Conservation (phyloP, 1,140 invertebrate genomes). For the Coptotermes formosanus region DNA sequence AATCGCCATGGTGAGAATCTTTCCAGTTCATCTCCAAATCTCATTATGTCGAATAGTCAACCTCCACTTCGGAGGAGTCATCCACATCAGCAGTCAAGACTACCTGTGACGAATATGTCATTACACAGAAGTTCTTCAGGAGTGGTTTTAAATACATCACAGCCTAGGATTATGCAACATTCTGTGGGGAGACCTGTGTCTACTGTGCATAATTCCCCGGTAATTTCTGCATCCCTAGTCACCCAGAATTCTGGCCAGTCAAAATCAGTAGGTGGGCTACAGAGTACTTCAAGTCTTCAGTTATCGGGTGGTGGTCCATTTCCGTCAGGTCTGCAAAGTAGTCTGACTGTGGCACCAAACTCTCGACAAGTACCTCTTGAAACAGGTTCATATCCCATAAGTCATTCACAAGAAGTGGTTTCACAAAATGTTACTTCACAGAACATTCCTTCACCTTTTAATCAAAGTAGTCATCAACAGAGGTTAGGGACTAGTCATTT, state of each 20-base stretch:
- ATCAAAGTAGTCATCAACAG: not conserved
- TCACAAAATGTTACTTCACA: not conserved
- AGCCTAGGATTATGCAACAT: not conserved
- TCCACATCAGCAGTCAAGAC: not conserved
- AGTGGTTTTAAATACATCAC: not conserved
- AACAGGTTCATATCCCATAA: not conserved
- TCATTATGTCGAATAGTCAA: not conserved
- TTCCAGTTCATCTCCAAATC: conserved; percentile 20
- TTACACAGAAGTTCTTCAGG: not conserved
- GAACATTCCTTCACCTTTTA: conserved; percentile 1
- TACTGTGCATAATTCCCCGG: not conserved
- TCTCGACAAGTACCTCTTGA: not conserved
- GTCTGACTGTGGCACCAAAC: not conserved
- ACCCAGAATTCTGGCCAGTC: not conserved
- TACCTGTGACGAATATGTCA: not conserved
- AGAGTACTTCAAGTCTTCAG: not conserved
- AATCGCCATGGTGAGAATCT: conserved; percentile 10
- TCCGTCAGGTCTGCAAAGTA: not conserved
- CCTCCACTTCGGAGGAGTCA: not conserved
- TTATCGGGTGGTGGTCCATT: not conserved
- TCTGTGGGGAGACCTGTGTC: not conserved
- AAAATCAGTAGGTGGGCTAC: not conserved
- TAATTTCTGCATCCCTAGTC: not conserved
- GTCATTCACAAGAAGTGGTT: not conserved
- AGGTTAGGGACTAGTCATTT: conserved; percentile 15